These are phyloP conservation scores for Bhutanitis thaidina DNA, from an alignment of 2,888 invertebrate genomes.

Conservation along the genomic window DNA sequence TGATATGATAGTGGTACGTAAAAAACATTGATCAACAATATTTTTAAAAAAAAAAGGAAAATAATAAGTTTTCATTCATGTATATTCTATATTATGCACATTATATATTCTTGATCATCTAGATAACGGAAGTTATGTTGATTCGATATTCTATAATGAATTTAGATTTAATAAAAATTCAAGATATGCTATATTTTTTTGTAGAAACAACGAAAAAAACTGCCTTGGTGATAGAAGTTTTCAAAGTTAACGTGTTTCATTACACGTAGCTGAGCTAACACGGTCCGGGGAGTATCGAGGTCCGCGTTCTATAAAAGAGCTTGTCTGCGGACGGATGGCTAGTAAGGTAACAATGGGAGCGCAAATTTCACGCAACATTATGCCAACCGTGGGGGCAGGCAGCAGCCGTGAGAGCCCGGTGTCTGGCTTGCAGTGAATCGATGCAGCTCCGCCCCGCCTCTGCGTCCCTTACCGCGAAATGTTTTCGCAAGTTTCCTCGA, in stretches of 20 bases:
- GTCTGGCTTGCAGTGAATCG: constrained; percentile 58
- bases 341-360: constrained; percentile 63
- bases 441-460: constrained; percentile 58
- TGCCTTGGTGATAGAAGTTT: no score
- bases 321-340: constrained; percentile 43
- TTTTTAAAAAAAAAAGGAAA: no score
- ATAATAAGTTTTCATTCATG: no score
- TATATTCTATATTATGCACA: no score
- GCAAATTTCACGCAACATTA: constrained; percentile 76
- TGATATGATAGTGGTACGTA: no score
- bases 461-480: constrained; percentile 32
- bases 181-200: no score
- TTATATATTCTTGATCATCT: no score
- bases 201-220: no score
- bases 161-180: no score
- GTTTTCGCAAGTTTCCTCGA: constrained; percentile 38
- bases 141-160: no score
- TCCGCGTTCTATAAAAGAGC: constrained; percentile 45
- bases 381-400: constrained; percentile 42
- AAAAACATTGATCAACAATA: no score
- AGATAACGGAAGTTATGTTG: no score
- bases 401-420: constrained; percentile 35
- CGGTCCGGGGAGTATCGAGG: constrained; percentile 51
- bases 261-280: constrained; percentile 29
- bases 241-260: constrained; percentile 13